Evolutionary conservation across 1,140 invertebrate genomes (phyloP), one percentile per base, ranked within the genome.

Genomic region (Drosophila orena): DNA sequence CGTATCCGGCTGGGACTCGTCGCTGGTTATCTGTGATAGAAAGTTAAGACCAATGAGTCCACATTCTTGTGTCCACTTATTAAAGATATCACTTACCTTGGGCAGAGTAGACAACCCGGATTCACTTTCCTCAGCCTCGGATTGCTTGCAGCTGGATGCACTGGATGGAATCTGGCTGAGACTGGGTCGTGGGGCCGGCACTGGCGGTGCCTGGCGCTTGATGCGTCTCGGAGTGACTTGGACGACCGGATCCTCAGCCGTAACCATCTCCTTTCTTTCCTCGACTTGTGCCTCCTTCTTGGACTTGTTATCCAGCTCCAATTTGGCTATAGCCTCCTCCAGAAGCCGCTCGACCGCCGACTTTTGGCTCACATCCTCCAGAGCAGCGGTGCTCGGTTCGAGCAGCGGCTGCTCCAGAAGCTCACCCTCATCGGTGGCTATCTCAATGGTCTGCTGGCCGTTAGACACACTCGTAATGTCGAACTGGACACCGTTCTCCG

Each of bases 251-350:
- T 30, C 12, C 27, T 44, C 40, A 34, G 74, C 54, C 0, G 68
- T 80, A 34, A 91, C 73, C 2, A 74, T 2, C 30, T 30, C 64
- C 24, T 91, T 77, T 27, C 83, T 78, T 2, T 77, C 73, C 43
- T 86, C 74, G 10, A 70, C 54, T 20, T 62, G 46, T 5, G 44
- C 76, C 10, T 42, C 35, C 34, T 83, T 77, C 12, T 90, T 79
- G 0, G 20, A 50, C 4, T 50, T 60, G 27, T 58, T 70, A 24
- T 85, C 83, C 24, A 78, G 54, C 40, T 91, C 90, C 34, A 91
- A 30, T 20, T 91, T 91, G 17, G 86, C 83, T 30, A 91, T 90
- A n/a, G 90, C 90, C 37, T 91, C 90, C 27, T 91, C 90, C 0
- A 91, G 58, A 17, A 91, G 43, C 12, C 74, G 58, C 11, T 91